Base-by-base conservation (phyloP, 2,797 vertebrate genomes). In the Mormyrops attenuatus region DNA sequence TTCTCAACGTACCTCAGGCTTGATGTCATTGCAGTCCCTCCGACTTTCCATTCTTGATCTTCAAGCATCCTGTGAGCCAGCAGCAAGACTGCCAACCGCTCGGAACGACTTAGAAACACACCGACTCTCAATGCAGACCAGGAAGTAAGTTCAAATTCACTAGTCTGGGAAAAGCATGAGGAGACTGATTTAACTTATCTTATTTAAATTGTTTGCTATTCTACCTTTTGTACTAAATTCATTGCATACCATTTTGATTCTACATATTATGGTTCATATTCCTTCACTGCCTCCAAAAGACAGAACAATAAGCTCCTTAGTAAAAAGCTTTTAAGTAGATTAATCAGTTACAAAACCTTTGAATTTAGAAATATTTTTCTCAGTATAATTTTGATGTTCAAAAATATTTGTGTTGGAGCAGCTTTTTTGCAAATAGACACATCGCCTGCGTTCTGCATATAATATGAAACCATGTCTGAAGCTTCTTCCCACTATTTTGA, bases 1-100 rank as follows among this genome's bases (percentile, higher is more conserved):
- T 7, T 41, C 73, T 66, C 85, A 89, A 89, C 69, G 30, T 84
- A 69, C 57, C 57, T 85, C 47, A 50, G 66, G 8, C 30, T 63
- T 86, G 82, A 86, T 52, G 82, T 86, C 82, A 89, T 63, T 52
- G 34, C 38, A 34, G 88, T 38, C 53, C 17, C 52, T 55, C 85
- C 1, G 85, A 57, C 53, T 47, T 47, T 77, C 88, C 87, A 88
- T 88, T 88, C 60, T 55, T 80, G 11, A 80, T 73, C 47, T 69
- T 17, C n/a, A 17, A 55, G 69, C 20, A 20, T 11, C 38, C 77
- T 15, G 11, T 44, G 34, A 22, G 52, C 20, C 77, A 85, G 49
- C 47, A 17, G 13, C 3, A 66, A n/a, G 15, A 4, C 41, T 26
- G 41, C 20, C 41, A 85, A 5, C 57, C 22, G 26, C 22, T 85